These are phyloP conservation scores for Thomomys bottae DNA, from an alignment of 2,113 vertebrate genomes.

Conservation along the genomic window DNA sequence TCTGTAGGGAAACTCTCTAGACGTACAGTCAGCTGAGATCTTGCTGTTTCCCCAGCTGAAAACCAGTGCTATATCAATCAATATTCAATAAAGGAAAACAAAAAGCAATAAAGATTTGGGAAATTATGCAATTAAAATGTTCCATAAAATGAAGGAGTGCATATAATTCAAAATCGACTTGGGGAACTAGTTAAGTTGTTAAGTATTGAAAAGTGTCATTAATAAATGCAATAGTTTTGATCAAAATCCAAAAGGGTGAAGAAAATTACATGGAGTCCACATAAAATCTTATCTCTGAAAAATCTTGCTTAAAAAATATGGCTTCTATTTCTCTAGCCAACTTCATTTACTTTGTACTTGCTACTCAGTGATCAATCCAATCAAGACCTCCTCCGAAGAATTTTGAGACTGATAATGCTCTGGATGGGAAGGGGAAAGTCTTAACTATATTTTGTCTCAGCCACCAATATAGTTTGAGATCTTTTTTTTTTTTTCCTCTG, in stretches of 20 bases:
- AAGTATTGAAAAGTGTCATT: neutral
- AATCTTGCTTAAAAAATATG: conserved; percentile 7
- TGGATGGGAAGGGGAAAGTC: neutral
- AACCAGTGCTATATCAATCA: neutral
- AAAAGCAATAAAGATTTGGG: neutral
- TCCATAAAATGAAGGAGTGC: neutral
- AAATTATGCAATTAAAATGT: neutral
- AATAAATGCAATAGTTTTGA: neutral
- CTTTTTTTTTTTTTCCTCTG: too few species aligned
- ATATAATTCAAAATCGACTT: neutral
- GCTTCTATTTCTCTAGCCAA: conserved; percentile 13
- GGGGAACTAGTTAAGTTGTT: neutral
- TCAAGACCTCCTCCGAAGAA: neutral
- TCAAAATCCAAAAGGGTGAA: neutral
- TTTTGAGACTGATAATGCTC: neutral
- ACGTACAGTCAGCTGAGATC: neutral
- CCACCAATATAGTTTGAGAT: neutral
- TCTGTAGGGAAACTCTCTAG: neutral
- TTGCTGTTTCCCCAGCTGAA: neutral
- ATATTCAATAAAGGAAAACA: neutral
- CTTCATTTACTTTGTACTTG: neutral
- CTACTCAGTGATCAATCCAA: neutral
- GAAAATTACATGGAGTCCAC: neutral
- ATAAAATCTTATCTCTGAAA: neutral
- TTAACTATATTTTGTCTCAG: neutral